Evolutionary conservation across 1,140 invertebrate genomes (phyloP).

Genomic region (Brachionus rotundiformis): DNA sequence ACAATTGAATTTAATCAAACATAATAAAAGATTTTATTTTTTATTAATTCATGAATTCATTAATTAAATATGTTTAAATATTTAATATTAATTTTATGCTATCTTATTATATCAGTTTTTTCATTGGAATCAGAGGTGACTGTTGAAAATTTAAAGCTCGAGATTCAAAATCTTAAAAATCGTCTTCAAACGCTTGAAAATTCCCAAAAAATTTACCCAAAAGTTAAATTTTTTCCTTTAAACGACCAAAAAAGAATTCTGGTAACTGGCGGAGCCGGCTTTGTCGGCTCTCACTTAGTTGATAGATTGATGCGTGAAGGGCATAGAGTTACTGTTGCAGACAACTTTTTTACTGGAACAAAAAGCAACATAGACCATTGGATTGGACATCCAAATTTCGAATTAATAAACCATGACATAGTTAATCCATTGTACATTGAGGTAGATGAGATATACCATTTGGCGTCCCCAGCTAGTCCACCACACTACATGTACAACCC

Average conservation of each 20-base stretch:
- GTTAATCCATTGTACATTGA: constrained; percentile 96
- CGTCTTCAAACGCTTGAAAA: background rate
- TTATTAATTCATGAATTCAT: too few relatives aligned
- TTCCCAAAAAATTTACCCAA: constrained; percentile 37
- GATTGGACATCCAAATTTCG: constrained; percentile 98
- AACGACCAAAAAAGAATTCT: constrained; percentile 80
- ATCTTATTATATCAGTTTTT: background rate
- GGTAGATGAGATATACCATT: constrained; percentile 98
- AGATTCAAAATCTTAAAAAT: background rate
- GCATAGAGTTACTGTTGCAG: constrained; percentile 95
- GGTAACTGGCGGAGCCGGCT: constrained; percentile 95
- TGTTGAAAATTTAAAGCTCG: background rate
- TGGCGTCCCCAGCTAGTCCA: constrained; percentile 96
- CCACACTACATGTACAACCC: constrained; percentile 99
- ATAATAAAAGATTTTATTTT: too few relatives aligned
- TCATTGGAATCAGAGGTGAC: background rate
- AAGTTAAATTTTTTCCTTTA: constrained; percentile 48
- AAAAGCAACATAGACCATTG: constrained; percentile 97
- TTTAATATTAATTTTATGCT: background rate
- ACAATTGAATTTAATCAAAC: too few relatives aligned
- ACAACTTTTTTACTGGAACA: constrained; percentile 96
- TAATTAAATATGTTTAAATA: background rate
- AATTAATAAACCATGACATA: constrained; percentile 97
- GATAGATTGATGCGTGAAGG: constrained; percentile 91
- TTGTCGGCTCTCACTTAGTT: constrained; percentile 96